A percentile compares a stretch with the other conserved stretches of the same genome.
phyloP scores from a whole-genome alignment of 2,888 invertebrate genomes.

The Cosmopolites sordidus region DNA sequence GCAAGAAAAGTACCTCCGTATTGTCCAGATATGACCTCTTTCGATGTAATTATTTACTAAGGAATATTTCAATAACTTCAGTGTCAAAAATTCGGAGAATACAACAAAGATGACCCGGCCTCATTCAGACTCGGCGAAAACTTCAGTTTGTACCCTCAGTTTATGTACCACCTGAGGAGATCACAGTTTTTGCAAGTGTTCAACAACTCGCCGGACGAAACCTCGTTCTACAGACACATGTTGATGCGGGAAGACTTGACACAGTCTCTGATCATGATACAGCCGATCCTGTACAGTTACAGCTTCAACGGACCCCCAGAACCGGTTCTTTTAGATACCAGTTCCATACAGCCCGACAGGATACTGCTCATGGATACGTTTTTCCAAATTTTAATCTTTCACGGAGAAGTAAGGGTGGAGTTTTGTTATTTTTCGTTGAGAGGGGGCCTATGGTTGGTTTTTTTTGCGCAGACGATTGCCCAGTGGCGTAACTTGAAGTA shows the following conservation, averaged over 20 bases:
- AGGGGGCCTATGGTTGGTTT: neutral
- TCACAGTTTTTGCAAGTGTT: conserved; percentile 99
- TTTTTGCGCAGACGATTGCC: conserved; percentile 75
- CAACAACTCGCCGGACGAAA: conserved; percentile 99
- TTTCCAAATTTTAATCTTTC: conserved; percentile 99
- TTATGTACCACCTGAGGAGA: conserved; percentile 97
- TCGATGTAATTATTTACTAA: neutral
- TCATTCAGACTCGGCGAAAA: conserved; percentile 94
- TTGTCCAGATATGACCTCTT: conserved; percentile 1
- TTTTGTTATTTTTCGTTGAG: conserved; percentile 9
- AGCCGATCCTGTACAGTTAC: conserved; percentile 97
- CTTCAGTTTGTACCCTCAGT: conserved; percentile 98
- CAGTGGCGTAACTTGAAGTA: conserved; percentile 95
- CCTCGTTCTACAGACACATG: conserved; percentile 98
- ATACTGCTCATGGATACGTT: conserved; percentile 99
- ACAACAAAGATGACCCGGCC: conserved; percentile 94
- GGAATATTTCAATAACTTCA: conserved; percentile 53
- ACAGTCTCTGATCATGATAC: conserved; percentile 98
- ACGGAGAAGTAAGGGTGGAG: conserved; percentile 77
- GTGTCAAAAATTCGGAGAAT: conserved; percentile 99
- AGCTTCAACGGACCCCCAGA: conserved; percentile 97
- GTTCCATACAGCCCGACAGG: conserved; percentile 94
- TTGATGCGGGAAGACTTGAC: conserved; percentile 95
- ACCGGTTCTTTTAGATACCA: conserved; percentile 95
- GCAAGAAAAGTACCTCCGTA: conserved; percentile 17